These are phyloP conservation scores for Nemapogon koenigi DNA, from an alignment of 2,888 invertebrate genomes.

Conservation along the genomic window DNA sequence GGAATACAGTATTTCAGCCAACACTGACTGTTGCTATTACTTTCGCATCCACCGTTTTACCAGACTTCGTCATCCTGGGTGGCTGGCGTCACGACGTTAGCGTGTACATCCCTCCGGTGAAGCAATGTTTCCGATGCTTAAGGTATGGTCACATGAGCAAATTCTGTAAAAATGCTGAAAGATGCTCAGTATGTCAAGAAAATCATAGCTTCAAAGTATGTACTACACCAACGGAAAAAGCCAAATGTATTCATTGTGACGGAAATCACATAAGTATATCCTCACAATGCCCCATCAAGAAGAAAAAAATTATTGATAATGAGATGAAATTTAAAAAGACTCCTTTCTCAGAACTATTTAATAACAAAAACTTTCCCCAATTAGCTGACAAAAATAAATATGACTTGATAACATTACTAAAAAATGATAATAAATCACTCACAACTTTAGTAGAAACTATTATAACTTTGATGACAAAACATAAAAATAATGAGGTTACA, in stretches of 20 bases:
- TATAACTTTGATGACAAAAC: no score
- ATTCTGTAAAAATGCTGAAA: no score
- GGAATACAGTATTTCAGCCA: neutral
- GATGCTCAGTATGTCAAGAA: constrained; percentile 1
- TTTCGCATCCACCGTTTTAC: neutral
- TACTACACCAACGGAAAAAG: neutral
- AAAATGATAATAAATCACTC: no score
- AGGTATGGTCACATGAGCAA: neutral
- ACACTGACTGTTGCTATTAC: constrained; percentile 1
- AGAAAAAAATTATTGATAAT: neutral
- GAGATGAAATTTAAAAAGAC: neutral
- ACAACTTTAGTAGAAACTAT: no score
- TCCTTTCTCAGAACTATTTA: neutral
- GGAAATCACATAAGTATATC: constrained; percentile 2
- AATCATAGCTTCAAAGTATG: constrained; percentile 1
- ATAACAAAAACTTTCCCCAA: neutral
- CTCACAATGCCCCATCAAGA: neutral
- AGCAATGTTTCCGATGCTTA: neutral
- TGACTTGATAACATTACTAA: no score
- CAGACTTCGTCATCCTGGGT: neutral
- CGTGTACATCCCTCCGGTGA: neutral
- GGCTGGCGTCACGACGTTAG: neutral
- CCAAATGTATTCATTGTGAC: constrained; percentile 1
- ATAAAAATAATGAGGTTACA: no score
- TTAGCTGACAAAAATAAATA: neutral